Base-by-base conservation (phyloP, 2,797 vertebrate species). In the Myotis pilosus region DNA sequence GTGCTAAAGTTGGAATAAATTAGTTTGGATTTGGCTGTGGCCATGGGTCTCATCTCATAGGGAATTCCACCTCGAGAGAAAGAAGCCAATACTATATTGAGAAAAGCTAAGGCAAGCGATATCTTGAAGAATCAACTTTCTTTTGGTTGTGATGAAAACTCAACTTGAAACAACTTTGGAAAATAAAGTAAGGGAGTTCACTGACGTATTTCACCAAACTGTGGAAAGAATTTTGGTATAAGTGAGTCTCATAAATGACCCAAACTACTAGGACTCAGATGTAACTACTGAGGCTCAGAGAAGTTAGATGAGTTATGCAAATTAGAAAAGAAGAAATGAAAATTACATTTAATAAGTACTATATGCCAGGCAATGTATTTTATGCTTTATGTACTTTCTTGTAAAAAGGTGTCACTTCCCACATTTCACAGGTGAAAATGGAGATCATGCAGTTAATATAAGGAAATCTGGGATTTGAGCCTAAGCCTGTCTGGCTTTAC, bases 251-350 rank as follows among this genome's bases (percentile, higher is more conserved):
- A 68, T 25, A 80, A 74, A 92, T 51, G 30, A 64, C 3, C 41
- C 49, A 64, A 41, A 72, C 47, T 80, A 1, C 69, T 69, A 38
- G 33, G 36, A 57, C 9, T 80, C n/a, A 47, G 74, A 60, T 55
- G 8, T 87, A 83, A 83, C 16, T 74, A 79, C 49, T 16, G 36
- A 83, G 62, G 33, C 5, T 8, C 33, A 75, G 13, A 47, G 66
- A 90, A 62, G 9, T n/a, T 86, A 74, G 55, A 69, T 60, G 16
- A 83, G 4, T 90, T 53, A 69, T 47, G 3, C 36, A 92, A 68
- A 71, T 92, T 83, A 53, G 38, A 88, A 49, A 90, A 83, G 49
- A 90, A 1, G 25, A 83, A 87, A 78, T 49, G 41, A 75, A 94
- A 82, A 51, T 64, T 72, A 47, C 1, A 49, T 30, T 84, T 66